Conservation (phyloP, 2,888 invertebrate genomes). For the Drosophila kanekoi region DNA sequence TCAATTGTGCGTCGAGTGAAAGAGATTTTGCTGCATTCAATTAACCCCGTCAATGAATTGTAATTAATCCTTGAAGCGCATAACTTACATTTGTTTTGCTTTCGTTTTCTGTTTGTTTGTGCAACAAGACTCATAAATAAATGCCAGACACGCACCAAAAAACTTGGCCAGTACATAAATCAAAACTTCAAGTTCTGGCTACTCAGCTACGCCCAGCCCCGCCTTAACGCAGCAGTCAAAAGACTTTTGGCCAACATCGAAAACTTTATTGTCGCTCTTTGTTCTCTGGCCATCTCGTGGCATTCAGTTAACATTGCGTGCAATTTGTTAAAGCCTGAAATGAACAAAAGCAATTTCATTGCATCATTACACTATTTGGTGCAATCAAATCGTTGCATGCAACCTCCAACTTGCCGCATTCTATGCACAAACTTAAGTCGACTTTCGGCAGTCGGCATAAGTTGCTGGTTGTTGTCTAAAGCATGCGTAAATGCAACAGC, state of each 20-base stretch:
- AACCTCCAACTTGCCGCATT: slow-evolving; percentile 12
- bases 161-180: slow-evolving; percentile 69
- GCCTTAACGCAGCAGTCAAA: neutral
- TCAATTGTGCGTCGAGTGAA: slow-evolving; percentile 18
- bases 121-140: slow-evolving; percentile 66
- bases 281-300: neutral
- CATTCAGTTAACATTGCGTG: slow-evolving; percentile 20
- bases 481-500: slow-evolving; percentile 1
- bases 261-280: slow-evolving; percentile 22
- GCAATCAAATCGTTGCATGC: slow-evolving; percentile 37
- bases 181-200: slow-evolving; percentile 55
- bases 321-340: slow-evolving; percentile 65
- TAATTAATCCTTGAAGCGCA: slow-evolving; percentile 38
- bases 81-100: slow-evolving; percentile 22
- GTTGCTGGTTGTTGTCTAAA: neutral
- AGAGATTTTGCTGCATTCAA: slow-evolving; percentile 34
- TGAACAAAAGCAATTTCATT: slow-evolving; percentile 58
- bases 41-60: slow-evolving; percentile 38
- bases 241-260: slow-evolving; percentile 18
- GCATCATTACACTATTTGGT: slow-evolving; percentile 71
- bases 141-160: slow-evolving; percentile 61
- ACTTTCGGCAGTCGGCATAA: slow-evolving; percentile 16
- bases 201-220: neutral
- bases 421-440: slow-evolving; percentile 7
- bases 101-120: slow-evolving; percentile 26